phyloP scores from a whole-genome alignment of 2,888 invertebrate genomes.

The Tetramorium bicarinatum region DNA sequence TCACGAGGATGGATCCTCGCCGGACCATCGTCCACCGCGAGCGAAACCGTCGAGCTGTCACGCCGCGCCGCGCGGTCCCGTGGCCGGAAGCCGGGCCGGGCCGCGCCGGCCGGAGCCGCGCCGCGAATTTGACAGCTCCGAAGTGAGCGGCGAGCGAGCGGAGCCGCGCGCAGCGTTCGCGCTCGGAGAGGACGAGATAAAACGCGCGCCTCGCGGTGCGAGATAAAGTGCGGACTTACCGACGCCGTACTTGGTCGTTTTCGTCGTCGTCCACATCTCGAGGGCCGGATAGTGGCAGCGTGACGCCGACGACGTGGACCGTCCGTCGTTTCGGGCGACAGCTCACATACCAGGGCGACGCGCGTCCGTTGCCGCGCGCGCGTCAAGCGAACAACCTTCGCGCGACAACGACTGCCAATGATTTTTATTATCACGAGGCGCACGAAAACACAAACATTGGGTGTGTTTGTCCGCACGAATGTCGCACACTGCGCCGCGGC shows the following conservation, averaged over 20 bases:
- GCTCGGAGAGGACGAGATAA: conserved; percentile 9
- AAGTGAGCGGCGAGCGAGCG: conserved; percentile 45
- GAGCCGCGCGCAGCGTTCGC: conserved; percentile 52
- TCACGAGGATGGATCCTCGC: conserved; percentile 19
- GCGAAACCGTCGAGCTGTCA: conserved; percentile 21
- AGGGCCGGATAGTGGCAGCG: conserved; percentile 44
- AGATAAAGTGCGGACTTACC: conserved; percentile 87
- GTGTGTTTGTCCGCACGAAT: conserved; percentile 82
- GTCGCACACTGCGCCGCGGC: conserved; percentile 68
- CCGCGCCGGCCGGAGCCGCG: conserved; percentile 40
- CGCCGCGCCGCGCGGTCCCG: not conserved
- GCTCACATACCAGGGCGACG: conserved; percentile 75
- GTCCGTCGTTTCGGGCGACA: not conserved
- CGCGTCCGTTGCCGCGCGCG: conserved; percentile 40
- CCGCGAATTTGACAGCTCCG: conserved; percentile 74
- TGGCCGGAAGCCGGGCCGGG: conserved; percentile 7
- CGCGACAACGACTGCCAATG: not conserved
- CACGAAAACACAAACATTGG: conserved; percentile 85
- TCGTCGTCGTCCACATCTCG: conserved; percentile 91
- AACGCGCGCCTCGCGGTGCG: not conserved
- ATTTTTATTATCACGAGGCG: conserved; percentile 75
- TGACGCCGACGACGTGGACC: conserved; percentile 56
- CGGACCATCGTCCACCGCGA: not conserved
- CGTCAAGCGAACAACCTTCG: conserved; percentile 64
- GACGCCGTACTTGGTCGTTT: conserved; percentile 92